These are phyloP conservation scores for Ondatra zibethicus DNA, from an alignment of 2,113 vertebrate species.

Conservation along the genomic window DNA sequence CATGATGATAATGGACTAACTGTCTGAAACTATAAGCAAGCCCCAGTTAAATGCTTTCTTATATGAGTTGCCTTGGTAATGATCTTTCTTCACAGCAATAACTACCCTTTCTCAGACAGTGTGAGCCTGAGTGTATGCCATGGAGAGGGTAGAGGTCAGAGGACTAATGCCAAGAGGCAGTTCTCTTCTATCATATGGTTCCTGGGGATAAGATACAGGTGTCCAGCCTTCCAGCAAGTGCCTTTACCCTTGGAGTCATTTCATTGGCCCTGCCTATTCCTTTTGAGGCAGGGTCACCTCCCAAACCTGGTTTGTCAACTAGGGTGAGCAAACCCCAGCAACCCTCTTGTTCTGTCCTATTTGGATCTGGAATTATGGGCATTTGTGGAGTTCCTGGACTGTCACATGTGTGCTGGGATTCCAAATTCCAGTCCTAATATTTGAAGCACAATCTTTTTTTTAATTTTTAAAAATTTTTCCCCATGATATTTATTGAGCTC, in stretches of 20 bases:
- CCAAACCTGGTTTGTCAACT: background rate
- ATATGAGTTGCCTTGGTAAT: background rate
- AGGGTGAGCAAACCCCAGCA: background rate
- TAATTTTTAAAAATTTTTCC: too few species aligned
- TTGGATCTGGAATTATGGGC: background rate
- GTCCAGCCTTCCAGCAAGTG: background rate
- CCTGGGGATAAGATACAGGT: background rate
- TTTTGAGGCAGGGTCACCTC: background rate
- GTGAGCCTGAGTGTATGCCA: background rate
- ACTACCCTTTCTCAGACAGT: background rate
- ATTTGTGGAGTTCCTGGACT: background rate
- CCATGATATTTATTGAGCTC: too few species aligned
- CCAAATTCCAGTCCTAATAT: background rate
- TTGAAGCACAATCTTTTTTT: background rate
- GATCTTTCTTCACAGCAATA: background rate
- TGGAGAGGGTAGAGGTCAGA: background rate
- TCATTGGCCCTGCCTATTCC: background rate
- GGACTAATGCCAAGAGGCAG: background rate
- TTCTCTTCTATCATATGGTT: background rate
- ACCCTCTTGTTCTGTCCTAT: background rate
- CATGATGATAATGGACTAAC: too few species aligned
- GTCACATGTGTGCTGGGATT: background rate
- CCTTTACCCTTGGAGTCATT: background rate
- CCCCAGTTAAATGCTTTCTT: background rate
- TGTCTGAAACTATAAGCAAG: too few species aligned